A percentile compares a stretch with the other conserved stretches of the same genome.
Evolutionary conservation across 2,797 vertebrate genomes (phyloP).

Genomic region (Triplophysa yarkandensis): DNA sequence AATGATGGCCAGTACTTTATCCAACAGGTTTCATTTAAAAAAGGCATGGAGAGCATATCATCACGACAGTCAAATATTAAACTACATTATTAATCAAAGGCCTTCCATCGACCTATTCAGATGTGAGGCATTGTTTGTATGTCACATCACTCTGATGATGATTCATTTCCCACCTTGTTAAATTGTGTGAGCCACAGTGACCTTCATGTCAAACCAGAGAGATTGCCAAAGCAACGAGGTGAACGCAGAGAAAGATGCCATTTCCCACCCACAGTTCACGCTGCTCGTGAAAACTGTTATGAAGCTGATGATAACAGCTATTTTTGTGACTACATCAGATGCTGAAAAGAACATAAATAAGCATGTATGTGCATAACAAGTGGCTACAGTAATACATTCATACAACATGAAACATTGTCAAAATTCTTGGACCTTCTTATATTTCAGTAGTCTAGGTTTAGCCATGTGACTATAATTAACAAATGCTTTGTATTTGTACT

Average conservation of each 20-base stretch:
- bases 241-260: conserved; percentile 30
- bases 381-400: not conserved
- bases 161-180: conserved; percentile 37
- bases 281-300: conserved; percentile 22
- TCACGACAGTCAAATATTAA: not conserved
- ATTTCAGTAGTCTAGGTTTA: conserved; percentile 7
- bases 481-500: conserved; percentile 13
- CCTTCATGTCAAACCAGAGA: conserved; percentile 48
- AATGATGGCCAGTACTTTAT: not conserved
- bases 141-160: conserved; percentile 18
- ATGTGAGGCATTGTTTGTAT: not conserved
- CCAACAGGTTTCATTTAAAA: not conserved
- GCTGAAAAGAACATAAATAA: not conserved
- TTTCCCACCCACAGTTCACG: conserved; percentile 38
- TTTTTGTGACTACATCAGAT: conserved; percentile 24
- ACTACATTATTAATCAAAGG: not conserved
- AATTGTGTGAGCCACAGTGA: conserved; percentile 29
- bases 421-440: not conserved
- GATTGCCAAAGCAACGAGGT: conserved; percentile 40
- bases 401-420: not conserved
- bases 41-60: not conserved
- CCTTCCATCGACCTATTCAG: not conserved
- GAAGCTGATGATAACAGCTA: conserved; percentile 33
- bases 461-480: conserved; percentile 7
- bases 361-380: not conserved